Percentiles rank a stretch among this genome's conserved stretches.
Conservation (phyloP, 2,888 invertebrate genomes). For the Drosophila recens region DNA sequence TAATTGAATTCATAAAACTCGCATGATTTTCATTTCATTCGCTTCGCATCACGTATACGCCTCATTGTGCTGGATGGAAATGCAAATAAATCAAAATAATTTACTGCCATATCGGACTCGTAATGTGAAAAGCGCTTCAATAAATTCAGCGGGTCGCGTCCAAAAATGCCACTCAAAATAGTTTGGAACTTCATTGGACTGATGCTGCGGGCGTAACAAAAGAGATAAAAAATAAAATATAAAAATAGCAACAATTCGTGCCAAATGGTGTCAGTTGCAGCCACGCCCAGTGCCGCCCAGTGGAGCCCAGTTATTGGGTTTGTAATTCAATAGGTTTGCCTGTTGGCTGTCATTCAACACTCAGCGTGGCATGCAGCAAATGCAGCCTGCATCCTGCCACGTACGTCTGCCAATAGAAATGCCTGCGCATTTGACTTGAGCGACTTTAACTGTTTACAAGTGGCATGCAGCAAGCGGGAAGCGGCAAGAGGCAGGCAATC, state of each 20-base stretch:
- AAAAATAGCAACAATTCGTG: conserved; percentile 33
- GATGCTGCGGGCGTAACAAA: conserved; percentile 25
- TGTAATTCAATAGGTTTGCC: conserved; percentile 68
- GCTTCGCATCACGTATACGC: conserved; percentile 38
- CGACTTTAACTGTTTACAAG: conserved; percentile 64
- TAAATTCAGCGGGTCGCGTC: conserved; percentile 37
- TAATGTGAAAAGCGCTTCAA: conserved; percentile 47
- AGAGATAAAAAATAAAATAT: not conserved
- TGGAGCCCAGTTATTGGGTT: conserved; percentile 29
- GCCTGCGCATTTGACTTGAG: conserved; percentile 68
- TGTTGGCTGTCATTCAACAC: conserved; percentile 70
- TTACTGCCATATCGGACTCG: conserved; percentile 35
- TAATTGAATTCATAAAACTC: conserved; percentile 28
- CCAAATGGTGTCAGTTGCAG: conserved; percentile 57
- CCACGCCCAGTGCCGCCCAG: conserved; percentile 14
- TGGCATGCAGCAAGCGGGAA: conserved; percentile 48
- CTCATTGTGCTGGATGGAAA: conserved; percentile 9
- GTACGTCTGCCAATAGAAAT: conserved; percentile 66
- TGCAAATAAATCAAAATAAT: conserved; percentile 69
- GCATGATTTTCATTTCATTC: conserved; percentile 6
- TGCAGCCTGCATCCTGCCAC: conserved; percentile 17
- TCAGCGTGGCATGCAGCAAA: conserved; percentile 45
- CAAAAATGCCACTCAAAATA: conserved; percentile 32
- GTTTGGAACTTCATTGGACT: conserved; percentile 22
- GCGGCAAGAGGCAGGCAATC: conserved; percentile 32